Conservation (phyloP, 2,113 vertebrate species). For the Lampris megalopsis region DNA sequence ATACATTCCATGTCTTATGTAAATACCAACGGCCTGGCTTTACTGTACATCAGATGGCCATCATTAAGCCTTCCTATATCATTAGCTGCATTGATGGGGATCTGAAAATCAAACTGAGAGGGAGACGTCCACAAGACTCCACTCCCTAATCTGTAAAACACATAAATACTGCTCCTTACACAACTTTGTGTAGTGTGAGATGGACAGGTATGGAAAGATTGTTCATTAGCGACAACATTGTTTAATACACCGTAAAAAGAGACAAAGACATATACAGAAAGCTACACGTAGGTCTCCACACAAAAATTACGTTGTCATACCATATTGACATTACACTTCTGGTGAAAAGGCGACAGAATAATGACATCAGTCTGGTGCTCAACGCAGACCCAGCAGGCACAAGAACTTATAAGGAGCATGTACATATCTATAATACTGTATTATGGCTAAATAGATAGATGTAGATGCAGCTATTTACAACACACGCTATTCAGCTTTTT, state of each 20-base stretch:
- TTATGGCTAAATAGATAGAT: conserved; percentile 83
- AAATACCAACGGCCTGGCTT: conserved; percentile 68
- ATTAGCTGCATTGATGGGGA: conserved; percentile 56
- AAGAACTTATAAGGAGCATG: conserved; percentile 76
- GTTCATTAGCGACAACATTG: conserved; percentile 72
- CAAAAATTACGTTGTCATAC: conserved; percentile 69
- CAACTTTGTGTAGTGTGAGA: conserved; percentile 66
- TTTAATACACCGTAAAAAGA: conserved; percentile 81
- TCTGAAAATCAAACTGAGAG: conserved; percentile 60
- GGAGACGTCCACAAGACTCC: conserved; percentile 33
- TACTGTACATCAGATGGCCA: conserved; percentile 54
- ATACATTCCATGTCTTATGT: conserved; percentile 79
- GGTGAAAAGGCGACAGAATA: conserved; percentile 74
- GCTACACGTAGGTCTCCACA: conserved; percentile 73
- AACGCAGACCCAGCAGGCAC: conserved; percentile 80
- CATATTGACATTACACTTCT: conserved; percentile 76
- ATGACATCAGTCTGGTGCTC: conserved; percentile 78
- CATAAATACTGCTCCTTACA: conserved; percentile 74
- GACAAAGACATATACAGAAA: conserved; percentile 79
- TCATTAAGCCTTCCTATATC: conserved; percentile 51
- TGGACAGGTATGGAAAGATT: conserved; percentile 78
- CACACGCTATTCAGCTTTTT: conserved; percentile 79
- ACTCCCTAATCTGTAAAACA: conserved; percentile 55
- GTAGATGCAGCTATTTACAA: conserved; percentile 82
- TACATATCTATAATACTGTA: conserved; percentile 84